Conservation (phyloP, 2,888 invertebrate genomes). For the Chelonus formosanus region DNA sequence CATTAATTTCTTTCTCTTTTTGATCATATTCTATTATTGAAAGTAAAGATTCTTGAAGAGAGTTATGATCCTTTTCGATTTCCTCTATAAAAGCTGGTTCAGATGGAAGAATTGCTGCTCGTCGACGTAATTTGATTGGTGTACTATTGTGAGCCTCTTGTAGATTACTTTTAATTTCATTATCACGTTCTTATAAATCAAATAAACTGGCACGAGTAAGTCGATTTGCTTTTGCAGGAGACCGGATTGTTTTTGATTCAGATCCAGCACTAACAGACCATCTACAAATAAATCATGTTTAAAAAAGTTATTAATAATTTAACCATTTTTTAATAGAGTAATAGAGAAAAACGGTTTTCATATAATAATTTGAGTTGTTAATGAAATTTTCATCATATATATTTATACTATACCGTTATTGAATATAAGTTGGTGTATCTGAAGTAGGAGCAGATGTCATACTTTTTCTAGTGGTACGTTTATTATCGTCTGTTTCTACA, state of each 20-base stretch:
- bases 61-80: conserved; percentile 17
- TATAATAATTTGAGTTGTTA: neutral
- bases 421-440: conserved; percentile 37
- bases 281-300: conserved; percentile 26
- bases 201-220: conserved; percentile 55
- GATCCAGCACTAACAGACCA: conserved; percentile 53
- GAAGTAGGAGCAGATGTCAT: conserved; percentile 13
- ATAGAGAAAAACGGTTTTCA: neutral
- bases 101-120: conserved; percentile 44
- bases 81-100: conserved; percentile 50
- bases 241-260: conserved; percentile 50
- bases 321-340: neutral
- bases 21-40: neutral
- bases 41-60: neutral
- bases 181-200: conserved; percentile 42
- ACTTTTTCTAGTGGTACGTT: conserved; percentile 41
- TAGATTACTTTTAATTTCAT: conserved; percentile 6
- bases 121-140: conserved; percentile 41
- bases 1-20: neutral
- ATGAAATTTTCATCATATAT: too few relatives aligned
- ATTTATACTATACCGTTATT: conserved; percentile 19
- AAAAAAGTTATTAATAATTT: conserved; percentile 12
- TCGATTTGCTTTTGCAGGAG: conserved; percentile 44
- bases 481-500: conserved; percentile 34
- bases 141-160: conserved; percentile 28